Conservation (phyloP, 2,888 invertebrate genomes). For the Carterocephalus palaemon region DNA sequence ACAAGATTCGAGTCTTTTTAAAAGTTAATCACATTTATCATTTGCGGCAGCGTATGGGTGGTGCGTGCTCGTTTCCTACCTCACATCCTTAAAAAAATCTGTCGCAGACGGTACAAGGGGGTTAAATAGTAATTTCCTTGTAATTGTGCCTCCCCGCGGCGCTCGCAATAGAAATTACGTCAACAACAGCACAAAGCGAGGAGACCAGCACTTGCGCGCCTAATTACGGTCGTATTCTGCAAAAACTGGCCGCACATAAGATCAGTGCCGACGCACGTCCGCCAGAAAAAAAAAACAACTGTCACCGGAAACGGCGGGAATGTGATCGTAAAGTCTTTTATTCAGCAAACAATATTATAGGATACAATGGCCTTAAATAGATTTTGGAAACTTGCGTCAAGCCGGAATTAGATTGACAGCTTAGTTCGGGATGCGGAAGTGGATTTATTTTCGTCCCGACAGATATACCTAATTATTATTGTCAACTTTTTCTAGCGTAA, state of each 20-base stretch:
- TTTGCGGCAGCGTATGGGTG: too few species aligned
- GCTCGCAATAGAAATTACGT: neutral
- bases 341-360: slow-evolving; percentile 19
- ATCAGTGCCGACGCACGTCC: slow-evolving; percentile 21
- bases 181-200: neutral
- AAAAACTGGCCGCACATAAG: slow-evolving; percentile 12
- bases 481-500: too few species aligned
- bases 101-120: too few species aligned
- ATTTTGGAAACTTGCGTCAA: slow-evolving; percentile 20
- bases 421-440: slow-evolving; percentile 8
- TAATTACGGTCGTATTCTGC: slow-evolving; percentile 12
- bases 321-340: slow-evolving; percentile 18
- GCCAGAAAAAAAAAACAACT: slow-evolving; percentile 23
- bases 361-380: slow-evolving; percentile 19
- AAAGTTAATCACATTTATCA: too few species aligned
- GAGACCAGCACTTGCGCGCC: slow-evolving; percentile 13
- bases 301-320: slow-evolving; percentile 29
- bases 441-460: neutral
- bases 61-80: too few species aligned
- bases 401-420: slow-evolving; percentile 15
- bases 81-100: too few species aligned
- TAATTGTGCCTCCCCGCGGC: too few species aligned
- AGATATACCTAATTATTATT: neutral
- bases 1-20: too few species aligned
- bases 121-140: too few species aligned